A percentile compares a stretch with the other conserved stretches of the same genome.
phyloP scores from a whole-genome alignment of 37 sponge, comb jelly and placozoan genomes.

The Chondrilla cf. caribensis region DNA sequence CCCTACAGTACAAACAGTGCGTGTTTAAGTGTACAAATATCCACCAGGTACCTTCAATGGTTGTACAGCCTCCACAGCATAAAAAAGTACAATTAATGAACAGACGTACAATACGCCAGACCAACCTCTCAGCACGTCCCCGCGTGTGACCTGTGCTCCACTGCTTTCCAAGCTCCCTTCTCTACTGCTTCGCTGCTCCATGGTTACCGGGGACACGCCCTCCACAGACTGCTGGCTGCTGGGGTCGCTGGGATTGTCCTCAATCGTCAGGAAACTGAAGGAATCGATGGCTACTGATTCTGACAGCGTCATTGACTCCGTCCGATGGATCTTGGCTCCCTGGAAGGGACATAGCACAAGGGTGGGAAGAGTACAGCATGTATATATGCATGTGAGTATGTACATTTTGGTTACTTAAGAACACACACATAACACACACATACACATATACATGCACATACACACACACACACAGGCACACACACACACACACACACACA shows the following conservation, averaged over 20 bases:
- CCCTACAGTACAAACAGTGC: no score
- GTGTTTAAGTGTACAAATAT: no score
- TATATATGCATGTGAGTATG: neutral
- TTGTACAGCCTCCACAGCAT: no score
- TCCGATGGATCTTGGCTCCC: slow-evolving; percentile 4
- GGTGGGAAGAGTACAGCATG: neutral
- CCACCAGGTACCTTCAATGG: no score
- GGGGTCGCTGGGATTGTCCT: neutral
- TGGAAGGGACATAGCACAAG: neutral
- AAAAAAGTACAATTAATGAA: no score
- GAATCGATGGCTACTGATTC: slow-evolving; percentile 54
- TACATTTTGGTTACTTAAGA: neutral
- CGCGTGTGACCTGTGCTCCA: no score
- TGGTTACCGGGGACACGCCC: neutral
- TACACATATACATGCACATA: neutral
- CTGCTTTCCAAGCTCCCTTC: slow-evolving; percentile 5
- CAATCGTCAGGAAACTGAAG: slow-evolving; percentile 49
- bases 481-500: neutral
- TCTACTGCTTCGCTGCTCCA: neutral
- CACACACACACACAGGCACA: neutral
- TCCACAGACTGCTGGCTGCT: neutral
- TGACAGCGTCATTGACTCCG: slow-evolving; percentile 39
- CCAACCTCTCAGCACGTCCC: no score
- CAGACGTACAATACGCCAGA: no score
- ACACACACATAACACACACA: no score